Percentiles rank a stretch among this genome's conserved stretches.
phyloP scores from a whole-genome alignment of 2,888 invertebrate species.

The Trichogramma dendrolimi region DNA sequence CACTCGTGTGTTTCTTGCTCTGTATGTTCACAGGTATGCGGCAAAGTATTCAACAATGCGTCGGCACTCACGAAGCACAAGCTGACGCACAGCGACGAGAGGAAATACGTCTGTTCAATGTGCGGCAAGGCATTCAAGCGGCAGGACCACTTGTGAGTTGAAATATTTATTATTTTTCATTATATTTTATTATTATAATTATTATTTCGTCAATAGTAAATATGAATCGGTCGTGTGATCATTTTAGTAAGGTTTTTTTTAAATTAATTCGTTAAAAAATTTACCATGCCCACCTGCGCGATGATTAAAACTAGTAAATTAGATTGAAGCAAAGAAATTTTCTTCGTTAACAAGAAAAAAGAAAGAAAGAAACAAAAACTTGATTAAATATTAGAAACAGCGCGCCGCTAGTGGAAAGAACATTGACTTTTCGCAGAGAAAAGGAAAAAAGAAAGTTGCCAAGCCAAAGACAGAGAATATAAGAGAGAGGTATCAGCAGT shows the following conservation, averaged over 20 bases:
- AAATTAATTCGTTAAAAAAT: background rate
- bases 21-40: slow-evolving; percentile 69
- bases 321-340: background rate
- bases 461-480: too few relatives aligned
- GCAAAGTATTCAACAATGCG: slow-evolving; percentile 95
- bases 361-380: background rate
- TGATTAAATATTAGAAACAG: too few relatives aligned
- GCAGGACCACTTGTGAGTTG: slow-evolving; percentile 96
- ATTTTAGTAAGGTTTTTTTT: background rate
- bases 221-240: background rate
- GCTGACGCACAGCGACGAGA: slow-evolving; percentile 95
- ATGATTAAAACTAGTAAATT: background rate
- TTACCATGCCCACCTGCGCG: background rate
- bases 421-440: too few relatives aligned
- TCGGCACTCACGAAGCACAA: slow-evolving; percentile 96
- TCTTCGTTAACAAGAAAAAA: background rate
- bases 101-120: slow-evolving; percentile 91
- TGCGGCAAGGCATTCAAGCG: slow-evolving; percentile 97
- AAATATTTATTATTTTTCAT: background rate
- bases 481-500: too few relatives aligned
- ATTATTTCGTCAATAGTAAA: background rate
- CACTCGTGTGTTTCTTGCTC: slow-evolving; percentile 1
- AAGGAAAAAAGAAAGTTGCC: too few relatives aligned
- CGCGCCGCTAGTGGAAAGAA: too few relatives aligned
- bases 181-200: background rate